phyloP scores from a whole-genome alignment of 2,797 vertebrate species.

The Anguilla pacifica region DNA sequence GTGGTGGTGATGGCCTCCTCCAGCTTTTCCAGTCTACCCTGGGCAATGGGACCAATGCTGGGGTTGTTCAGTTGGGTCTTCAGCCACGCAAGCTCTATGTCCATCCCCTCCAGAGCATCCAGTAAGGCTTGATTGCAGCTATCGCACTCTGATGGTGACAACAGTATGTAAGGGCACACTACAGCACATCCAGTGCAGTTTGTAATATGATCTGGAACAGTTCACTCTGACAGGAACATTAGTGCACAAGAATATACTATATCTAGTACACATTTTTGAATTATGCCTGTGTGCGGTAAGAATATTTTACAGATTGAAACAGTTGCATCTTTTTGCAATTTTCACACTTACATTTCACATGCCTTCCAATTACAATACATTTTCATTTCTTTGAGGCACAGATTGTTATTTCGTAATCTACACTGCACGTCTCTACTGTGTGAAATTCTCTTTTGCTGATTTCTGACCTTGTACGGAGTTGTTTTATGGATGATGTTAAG shows the following conservation, averaged over 20 bases:
- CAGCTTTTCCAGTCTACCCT: slow-evolving; percentile 66
- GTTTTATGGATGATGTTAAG: neutral
- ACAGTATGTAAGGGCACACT: neutral
- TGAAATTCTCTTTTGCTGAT: neutral
- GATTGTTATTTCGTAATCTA: neutral
- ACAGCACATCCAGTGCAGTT: neutral
- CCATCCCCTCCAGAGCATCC: slow-evolving; percentile 67
- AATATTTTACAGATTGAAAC: neutral
- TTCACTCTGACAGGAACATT: neutral
- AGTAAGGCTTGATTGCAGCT: slow-evolving; percentile 75
- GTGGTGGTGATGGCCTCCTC: slow-evolving; percentile 67
- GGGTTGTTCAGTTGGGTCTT: slow-evolving; percentile 69
- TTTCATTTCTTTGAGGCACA: neutral
- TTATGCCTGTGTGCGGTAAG: neutral
- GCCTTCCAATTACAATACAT: neutral
- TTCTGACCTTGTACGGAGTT: neutral
- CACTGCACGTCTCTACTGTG: neutral
- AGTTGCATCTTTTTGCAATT: neutral
- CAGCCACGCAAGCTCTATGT: slow-evolving; percentile 61
- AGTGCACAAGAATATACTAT: neutral
- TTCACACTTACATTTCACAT: neutral
- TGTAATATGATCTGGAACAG: neutral
- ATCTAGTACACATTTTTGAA: neutral
- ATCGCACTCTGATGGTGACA: slow-evolving; percentile 72
- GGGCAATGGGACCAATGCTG: slow-evolving; percentile 39